Evolutionary conservation across 37 sponge, comb jelly and placozoan species (phyloP), one percentile per base, ranked within the genome.

Genomic region (Theonella swinhoei): DNA sequence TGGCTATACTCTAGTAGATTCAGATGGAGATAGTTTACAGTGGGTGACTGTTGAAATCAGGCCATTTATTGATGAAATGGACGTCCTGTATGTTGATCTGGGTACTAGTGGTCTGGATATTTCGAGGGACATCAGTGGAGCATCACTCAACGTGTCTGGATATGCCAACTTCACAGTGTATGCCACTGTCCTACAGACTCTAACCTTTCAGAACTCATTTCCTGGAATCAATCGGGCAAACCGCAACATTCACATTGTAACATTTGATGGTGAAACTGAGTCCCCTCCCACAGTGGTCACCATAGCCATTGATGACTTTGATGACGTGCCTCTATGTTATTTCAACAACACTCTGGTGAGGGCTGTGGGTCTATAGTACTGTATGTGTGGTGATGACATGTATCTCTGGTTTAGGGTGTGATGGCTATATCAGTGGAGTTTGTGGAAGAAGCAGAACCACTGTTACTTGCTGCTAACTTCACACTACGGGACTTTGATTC

Each of bases 301-400:
- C 9, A 42, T 91, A 8, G 9, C 23, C 37, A 75, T 91, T 32
- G 26, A 26, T 40, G 31, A 61, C 7, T 84, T 81, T 64, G 80
- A 91, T 83, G 88, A 91, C 47, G 64, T 71, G 29, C 88, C 88
- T 9, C 19, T 80, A 23, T 91, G 92, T 37, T 91, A 62, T 80
- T 91, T 87, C 63, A 70, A 75, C 25, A 26, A 39, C 33, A 37
- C 63, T 58, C 82, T 88, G 42, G 75, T 81, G 68, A 39, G 4
- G 8, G 61, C 9, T n/a, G 54, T 64, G 28, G 31, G 22, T 1
- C 4, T 19, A 33, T 14, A 47, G 54, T 47, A 47, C 54, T 17
- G 54, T 47, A 47, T n/a, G 54, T 17, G 54, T 47, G 54, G 7
- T 47, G 11, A 47, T 47, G 7, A 17, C 54, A 17, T 47, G 31